These are phyloP conservation scores for Megaceryle torquata DNA, from an alignment of 2,113 vertebrate genomes.

Conservation along the genomic window DNA sequence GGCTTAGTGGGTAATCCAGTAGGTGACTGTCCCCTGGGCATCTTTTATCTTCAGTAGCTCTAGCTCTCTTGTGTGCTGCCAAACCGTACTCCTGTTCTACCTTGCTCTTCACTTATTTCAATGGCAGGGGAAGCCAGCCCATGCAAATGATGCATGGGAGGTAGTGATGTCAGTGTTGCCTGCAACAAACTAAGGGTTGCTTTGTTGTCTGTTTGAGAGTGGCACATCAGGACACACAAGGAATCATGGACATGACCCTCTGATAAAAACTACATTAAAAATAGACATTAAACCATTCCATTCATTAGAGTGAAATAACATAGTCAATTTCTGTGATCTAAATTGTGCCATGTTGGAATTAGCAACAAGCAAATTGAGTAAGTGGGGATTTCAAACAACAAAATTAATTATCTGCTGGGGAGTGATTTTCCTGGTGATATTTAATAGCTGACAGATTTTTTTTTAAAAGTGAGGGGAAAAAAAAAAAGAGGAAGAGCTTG, in stretches of 20 bases:
- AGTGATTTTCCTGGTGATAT: background rate
- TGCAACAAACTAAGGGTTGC: fast-evolving
- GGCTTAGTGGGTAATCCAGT: background rate
- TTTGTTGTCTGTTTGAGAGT: background rate
- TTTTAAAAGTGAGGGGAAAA: too few relatives aligned
- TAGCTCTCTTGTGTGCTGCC: background rate
- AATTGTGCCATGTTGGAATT: background rate
- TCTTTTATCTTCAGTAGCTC: background rate
- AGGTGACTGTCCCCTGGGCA: background rate
- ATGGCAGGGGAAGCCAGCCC: fast-evolving
- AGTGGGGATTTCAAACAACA: background rate
- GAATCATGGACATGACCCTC: background rate
- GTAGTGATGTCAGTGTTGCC: background rate
- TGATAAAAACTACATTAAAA: background rate
- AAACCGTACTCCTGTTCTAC: background rate
- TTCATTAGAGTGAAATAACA: background rate
- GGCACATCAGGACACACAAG: background rate
- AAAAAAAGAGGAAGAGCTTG: background rate
- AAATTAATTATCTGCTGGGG: background rate
- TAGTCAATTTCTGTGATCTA: background rate
- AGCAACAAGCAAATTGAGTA: background rate
- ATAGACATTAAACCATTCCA: background rate
- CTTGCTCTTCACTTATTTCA: background rate
- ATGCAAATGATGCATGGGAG: background rate
- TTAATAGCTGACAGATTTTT: background rate